phyloP scores from a whole-genome alignment of 2,113 vertebrate species.

The Microcebus ravelobensis region DNA sequence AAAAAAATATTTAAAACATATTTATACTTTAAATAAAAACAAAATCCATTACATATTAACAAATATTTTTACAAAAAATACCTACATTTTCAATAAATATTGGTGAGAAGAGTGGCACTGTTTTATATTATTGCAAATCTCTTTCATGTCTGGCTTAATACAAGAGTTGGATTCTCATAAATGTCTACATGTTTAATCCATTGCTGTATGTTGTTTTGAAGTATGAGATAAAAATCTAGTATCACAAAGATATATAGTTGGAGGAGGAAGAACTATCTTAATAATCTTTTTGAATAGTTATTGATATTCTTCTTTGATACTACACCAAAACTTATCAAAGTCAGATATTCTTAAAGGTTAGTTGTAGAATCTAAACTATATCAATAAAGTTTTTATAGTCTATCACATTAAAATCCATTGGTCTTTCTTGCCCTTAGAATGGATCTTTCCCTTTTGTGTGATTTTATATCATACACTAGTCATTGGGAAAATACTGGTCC shows the following conservation, averaged over 20 bases:
- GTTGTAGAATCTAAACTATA: not conserved
- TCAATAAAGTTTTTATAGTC: not conserved
- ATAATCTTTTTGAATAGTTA: not conserved
- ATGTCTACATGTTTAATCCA: not conserved
- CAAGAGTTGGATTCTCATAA: not conserved
- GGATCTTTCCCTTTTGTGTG: not conserved
- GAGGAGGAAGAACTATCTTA: not conserved
- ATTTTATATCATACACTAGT: not conserved
- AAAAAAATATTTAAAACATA: not conserved
- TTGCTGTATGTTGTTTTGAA: not conserved
- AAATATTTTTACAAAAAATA: not conserved
- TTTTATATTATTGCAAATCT: not conserved
- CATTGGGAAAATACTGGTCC: not conserved
- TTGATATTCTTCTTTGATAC: not conserved
- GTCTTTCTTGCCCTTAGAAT: not conserved
- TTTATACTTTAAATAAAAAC: not conserved
- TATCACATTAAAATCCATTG: conserved; percentile 4
- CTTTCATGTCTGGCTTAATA: not conserved
- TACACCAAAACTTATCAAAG: not conserved
- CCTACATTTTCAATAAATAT: not conserved
- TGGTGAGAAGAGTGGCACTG: not conserved
- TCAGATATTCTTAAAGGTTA: conserved; percentile 9
- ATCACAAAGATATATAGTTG: not conserved
- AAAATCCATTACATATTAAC: not conserved
- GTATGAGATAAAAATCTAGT: not conserved